phyloP scores from a whole-genome alignment of 1,140 invertebrate genomes.

The Halyomorpha halys region DNA sequence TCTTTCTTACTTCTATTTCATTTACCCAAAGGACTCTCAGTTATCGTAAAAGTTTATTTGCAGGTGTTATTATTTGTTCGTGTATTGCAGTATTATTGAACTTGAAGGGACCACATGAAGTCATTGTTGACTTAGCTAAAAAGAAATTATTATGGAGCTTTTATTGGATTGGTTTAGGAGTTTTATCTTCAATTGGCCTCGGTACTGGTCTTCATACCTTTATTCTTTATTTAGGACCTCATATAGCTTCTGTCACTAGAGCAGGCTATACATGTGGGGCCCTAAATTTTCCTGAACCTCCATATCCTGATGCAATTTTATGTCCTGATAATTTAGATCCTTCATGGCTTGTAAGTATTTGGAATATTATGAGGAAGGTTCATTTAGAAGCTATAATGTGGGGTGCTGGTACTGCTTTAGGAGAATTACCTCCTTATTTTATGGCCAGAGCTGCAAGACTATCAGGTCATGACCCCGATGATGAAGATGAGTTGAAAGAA shows the following conservation, averaged over 20 bases:
- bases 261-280: constrained; percentile 95
- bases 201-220: constrained; percentile 98
- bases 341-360: constrained; percentile 52
- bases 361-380: constrained; percentile 88
- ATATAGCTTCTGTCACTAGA: constrained; percentile 88
- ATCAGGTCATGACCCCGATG: constrained; percentile 59
- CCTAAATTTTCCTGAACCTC: constrained; percentile 86
- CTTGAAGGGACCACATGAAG: constrained; percentile 48
- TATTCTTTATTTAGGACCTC: constrained; percentile 88
- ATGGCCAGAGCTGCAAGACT: constrained; percentile 88
- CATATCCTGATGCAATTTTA: constrained; percentile 79
- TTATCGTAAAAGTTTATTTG: constrained; percentile 34
- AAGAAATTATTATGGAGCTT: constrained; percentile 58
- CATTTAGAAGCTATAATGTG: constrained; percentile 84
- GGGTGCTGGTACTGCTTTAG: constrained; percentile 94
- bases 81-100: constrained; percentile 39
- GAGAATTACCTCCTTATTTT: constrained; percentile 93
- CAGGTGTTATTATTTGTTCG: constrained; percentile 36
- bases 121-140: constrained; percentile 41
- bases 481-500: constrained; percentile 65
- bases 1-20: constrained; percentile 20
- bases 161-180: constrained; percentile 92
- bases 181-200: constrained; percentile 92
- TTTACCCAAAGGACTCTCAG: constrained; percentile 32
- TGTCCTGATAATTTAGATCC: constrained; percentile 56